Percentiles rank a stretch among this genome's conserved stretches.
Evolutionary conservation across 1,140 invertebrate species (phyloP).

Genomic region (Psilanteris sp.): DNA sequence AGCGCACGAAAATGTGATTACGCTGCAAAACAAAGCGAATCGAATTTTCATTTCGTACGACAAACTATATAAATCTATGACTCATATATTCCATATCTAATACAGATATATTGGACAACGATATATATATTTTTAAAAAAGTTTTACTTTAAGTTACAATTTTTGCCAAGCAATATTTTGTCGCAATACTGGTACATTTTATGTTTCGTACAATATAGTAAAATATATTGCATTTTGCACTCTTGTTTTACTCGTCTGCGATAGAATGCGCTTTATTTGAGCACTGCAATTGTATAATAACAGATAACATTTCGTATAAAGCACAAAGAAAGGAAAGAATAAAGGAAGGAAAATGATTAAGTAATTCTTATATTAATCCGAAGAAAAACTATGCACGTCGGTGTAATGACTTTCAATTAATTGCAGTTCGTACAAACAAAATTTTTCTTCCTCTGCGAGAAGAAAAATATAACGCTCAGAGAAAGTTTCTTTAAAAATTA

Average conservation of each 20-base stretch:
- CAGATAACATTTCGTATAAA: slow-evolving; percentile 12
- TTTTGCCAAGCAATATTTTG: slow-evolving; percentile 31
- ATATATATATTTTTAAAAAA: slow-evolving; percentile 28
- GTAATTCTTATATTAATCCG: slow-evolving; percentile 33
- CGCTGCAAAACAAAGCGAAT: slow-evolving; percentile 30
- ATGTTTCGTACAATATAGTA: slow-evolving; percentile 10
- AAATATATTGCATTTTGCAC: slow-evolving; percentile 28
- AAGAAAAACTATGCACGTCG: slow-evolving; percentile 33
- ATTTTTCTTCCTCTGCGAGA: slow-evolving; percentile 20
- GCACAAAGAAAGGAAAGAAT: not conserved
- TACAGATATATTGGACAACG: slow-evolving; percentile 35
- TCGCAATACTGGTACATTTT: slow-evolving; percentile 20
- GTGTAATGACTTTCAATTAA: slow-evolving; percentile 42
- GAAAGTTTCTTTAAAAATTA: slow-evolving; percentile 48
- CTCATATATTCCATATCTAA: slow-evolving; percentile 24
- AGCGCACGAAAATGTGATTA: slow-evolving; percentile 24
- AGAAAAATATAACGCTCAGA: slow-evolving; percentile 34
- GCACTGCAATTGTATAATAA: slow-evolving; percentile 8
- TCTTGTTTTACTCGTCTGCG: slow-evolving; percentile 4
- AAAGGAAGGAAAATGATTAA: slow-evolving; percentile 20
- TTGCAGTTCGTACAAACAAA: slow-evolving; percentile 44
- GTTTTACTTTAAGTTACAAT: slow-evolving; percentile 33
- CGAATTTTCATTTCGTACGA: slow-evolving; percentile 42
- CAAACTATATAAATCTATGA: slow-evolving; percentile 35
- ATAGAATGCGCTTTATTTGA: slow-evolving; percentile 22